Evolutionary conservation across 2,797 vertebrate species (phyloP).

Genomic region (Decapterus maruadsi): DNA sequence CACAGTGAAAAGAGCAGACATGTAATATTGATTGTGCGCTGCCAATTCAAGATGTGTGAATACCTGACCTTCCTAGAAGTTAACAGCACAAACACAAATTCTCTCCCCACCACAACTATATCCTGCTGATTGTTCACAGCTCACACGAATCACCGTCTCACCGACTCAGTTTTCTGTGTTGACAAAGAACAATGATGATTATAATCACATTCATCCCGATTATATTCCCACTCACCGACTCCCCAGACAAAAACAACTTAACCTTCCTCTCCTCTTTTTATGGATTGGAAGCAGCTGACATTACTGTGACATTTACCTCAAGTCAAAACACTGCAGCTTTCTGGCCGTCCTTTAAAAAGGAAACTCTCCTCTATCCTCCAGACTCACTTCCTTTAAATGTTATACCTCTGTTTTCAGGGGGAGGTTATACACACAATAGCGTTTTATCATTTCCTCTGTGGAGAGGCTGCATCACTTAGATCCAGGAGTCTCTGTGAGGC

Average conservation of each 20-base stretch:
- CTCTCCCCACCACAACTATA: slow-evolving; percentile 23
- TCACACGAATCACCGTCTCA: slow-evolving; percentile 11
- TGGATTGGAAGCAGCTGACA: slow-evolving; percentile 81
- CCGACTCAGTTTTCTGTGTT: slow-evolving; percentile 13
- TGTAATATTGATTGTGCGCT: slow-evolving; percentile 45
- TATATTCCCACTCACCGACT: slow-evolving; percentile 8
- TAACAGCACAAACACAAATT: slow-evolving; percentile 43
- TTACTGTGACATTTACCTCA: slow-evolving; percentile 87
- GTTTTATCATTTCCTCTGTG: slow-evolving; percentile 51
- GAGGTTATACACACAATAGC: slow-evolving; percentile 48
- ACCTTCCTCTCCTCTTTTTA: slow-evolving; percentile 74
- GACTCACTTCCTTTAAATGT: slow-evolving; percentile 62
- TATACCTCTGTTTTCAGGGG: slow-evolving; percentile 46
- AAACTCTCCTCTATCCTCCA: slow-evolving; percentile 69
- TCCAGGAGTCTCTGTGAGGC: slow-evolving; percentile 41
- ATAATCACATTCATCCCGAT: slow-evolving; percentile 30
- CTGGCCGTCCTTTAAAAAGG: slow-evolving; percentile 77
- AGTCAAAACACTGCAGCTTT: slow-evolving; percentile 57
- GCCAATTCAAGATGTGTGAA: slow-evolving; percentile 12
- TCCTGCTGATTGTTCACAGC: slow-evolving; percentile 24
- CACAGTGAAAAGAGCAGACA: slow-evolving; percentile 49
- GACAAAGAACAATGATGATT: slow-evolving; percentile 10
- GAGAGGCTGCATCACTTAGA: slow-evolving; percentile 30
- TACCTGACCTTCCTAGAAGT: slow-evolving; percentile 55
- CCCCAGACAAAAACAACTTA: slow-evolving; percentile 64